Evolutionary conservation across 2,797 vertebrate genomes (phyloP).

Genomic region (Argya squamiceps): DNA sequence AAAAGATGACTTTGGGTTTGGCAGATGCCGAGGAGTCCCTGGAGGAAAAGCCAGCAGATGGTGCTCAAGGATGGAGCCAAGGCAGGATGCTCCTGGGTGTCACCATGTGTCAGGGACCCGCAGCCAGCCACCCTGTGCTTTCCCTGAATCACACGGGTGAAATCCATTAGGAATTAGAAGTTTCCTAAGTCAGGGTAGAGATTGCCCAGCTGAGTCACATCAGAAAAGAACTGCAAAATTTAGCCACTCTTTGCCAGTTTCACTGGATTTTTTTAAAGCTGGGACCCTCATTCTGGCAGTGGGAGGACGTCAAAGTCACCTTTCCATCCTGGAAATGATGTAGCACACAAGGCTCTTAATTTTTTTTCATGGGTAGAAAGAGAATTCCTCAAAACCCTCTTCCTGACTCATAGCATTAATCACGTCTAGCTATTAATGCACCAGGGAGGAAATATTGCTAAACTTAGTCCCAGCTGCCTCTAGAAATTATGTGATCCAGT

Average conservation of each 20-base stretch:
- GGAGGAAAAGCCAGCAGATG: slow-evolving; percentile 33
- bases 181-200: not conserved
- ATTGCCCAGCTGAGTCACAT: not conserved
- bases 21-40: not conserved
- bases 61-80: slow-evolving; percentile 33
- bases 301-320: accelerated
- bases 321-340: not conserved
- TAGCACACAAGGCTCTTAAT: not conserved
- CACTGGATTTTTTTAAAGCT: not conserved
- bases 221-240: not conserved
- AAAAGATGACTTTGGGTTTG: not conserved
- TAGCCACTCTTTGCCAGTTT: not conserved
- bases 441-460: slow-evolving; percentile 15
- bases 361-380: not conserved
- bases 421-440: not conserved
- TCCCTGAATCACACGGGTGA: not conserved
- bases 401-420: slow-evolving; percentile 42
- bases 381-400: slow-evolving; percentile 52
- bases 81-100: not conserved
- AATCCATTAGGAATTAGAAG: not conserved
- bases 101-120: accelerated
- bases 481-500: not conserved
- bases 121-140: not conserved
- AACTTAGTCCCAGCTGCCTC: not conserved
- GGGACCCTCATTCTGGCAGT: not conserved